Evolutionary conservation across 2,888 invertebrate species (phyloP).

Genomic region (Didymodactylos carnosus): DNA sequence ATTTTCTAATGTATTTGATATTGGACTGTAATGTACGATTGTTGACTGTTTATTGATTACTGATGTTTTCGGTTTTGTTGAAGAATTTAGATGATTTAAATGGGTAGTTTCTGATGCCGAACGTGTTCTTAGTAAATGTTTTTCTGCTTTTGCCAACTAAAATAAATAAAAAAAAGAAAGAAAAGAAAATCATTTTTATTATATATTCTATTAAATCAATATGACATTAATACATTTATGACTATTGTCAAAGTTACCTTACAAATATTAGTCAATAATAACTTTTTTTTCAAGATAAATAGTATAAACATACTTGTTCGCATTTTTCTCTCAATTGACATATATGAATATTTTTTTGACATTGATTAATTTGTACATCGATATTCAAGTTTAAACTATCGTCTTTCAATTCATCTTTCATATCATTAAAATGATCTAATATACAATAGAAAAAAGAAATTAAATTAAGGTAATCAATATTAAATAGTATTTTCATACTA

Average conservation of each 20-base stretch:
- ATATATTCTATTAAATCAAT: too few relatives aligned
- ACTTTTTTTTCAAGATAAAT: too few relatives aligned
- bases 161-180: not conserved
- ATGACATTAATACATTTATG: too few relatives aligned
- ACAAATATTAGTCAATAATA: too few relatives aligned
- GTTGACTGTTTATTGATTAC: too few relatives aligned
- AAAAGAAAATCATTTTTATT: not conserved
- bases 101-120: too few relatives aligned
- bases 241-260: too few relatives aligned
- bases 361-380: not conserved
- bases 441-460: not conserved
- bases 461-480: too few relatives aligned
- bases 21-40: too few relatives aligned
- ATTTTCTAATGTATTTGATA: too few relatives aligned
- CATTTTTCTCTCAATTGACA: not conserved
- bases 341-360: not conserved
- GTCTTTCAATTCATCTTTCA: not conserved
- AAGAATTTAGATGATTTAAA: not conserved
- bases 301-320: not conserved
- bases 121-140: not conserved
- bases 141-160: not conserved
- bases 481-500: not conserved
- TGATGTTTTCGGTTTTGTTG: not conserved
- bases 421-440: not conserved
- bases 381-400: not conserved